Evolutionary conservation across 2,888 invertebrate genomes (phyloP).

Genomic region (Cheilosia grossa): DNA sequence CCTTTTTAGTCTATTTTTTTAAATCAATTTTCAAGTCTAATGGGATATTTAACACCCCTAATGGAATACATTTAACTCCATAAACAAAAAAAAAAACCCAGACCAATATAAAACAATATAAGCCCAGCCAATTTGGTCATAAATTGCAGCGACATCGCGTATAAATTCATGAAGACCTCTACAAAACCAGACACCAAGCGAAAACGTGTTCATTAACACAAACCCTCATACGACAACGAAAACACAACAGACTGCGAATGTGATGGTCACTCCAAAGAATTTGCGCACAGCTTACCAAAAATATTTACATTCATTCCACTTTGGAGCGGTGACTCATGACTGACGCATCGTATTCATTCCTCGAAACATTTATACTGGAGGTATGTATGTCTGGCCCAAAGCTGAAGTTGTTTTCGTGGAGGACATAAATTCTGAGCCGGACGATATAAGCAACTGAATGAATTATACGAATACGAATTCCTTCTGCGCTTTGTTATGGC

Average conservation of each 20-base stretch:
- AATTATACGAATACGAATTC: slow-evolving; percentile 46
- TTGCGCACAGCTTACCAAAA: background rate
- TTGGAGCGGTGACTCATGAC: slow-evolving; percentile 25
- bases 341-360: slow-evolving; percentile 24
- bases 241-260: background rate
- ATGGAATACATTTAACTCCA: too few species aligned
- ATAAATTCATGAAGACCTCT: slow-evolving; percentile 54
- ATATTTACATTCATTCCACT: slow-evolving; percentile 20
- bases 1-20: too few species aligned
- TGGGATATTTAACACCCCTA: too few species aligned
- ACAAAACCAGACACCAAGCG: slow-evolving; percentile 22
- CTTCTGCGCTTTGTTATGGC: slow-evolving; percentile 45
- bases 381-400: background rate
- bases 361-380: slow-evolving; percentile 8
- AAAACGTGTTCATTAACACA: slow-evolving; percentile 63
- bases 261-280: slow-evolving; percentile 38
- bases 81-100: background rate
- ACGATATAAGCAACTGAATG: slow-evolving; percentile 58
- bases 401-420: slow-evolving; percentile 27
- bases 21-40: too few species aligned
- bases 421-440: slow-evolving; percentile 50
- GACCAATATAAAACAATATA: background rate
- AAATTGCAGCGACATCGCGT: slow-evolving; percentile 53
- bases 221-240: background rate
- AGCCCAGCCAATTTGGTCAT: slow-evolving; percentile 40